Percentiles rank a stretch among this genome's conserved stretches.
phyloP scores from a whole-genome alignment of 1,140 invertebrate genomes.

The Matsumurasca onukii region DNA sequence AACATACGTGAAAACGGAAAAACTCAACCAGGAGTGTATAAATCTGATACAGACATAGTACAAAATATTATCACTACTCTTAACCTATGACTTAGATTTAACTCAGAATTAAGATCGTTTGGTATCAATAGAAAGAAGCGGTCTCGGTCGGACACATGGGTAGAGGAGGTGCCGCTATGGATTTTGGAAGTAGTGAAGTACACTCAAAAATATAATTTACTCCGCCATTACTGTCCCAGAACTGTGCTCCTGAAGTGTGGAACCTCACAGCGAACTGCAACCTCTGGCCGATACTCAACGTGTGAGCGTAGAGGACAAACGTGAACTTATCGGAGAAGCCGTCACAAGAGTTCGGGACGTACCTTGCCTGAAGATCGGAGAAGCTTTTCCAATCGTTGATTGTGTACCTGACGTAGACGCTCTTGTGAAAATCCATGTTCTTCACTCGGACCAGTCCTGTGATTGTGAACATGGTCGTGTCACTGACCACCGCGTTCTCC shows the following conservation, averaged over 20 bases:
- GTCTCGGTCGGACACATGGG: conserved; percentile 32
- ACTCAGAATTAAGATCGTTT: not conserved
- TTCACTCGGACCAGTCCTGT: conserved; percentile 82
- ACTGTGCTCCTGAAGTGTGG: conserved; percentile 76
- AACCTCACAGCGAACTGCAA: conserved; percentile 83
- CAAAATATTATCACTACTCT: no score
- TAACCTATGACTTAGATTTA: conserved; percentile 12
- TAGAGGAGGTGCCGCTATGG: conserved; percentile 17
- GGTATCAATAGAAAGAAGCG: conserved; percentile 32
- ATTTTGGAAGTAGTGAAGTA: conserved; percentile 51
- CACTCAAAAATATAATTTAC: conserved; percentile 85
- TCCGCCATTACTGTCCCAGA: conserved; percentile 89
- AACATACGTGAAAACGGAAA: not conserved
- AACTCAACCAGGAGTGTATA: no score
- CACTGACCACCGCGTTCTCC: conserved; percentile 78
- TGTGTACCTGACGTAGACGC: conserved; percentile 82
- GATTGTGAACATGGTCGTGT: conserved; percentile 71
- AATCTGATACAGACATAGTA: no score
- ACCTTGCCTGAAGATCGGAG: conserved; percentile 78
- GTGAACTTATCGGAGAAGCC: conserved; percentile 90
- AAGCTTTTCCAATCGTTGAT: conserved; percentile 83
- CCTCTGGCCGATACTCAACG: conserved; percentile 67
- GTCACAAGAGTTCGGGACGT: conserved; percentile 87
- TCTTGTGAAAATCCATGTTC: conserved; percentile 91
- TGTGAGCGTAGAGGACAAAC: conserved; percentile 68